Evolutionary conservation across 2,113 vertebrate species (phyloP), one percentile per base, ranked within the genome.

Genomic region (Nycticebus coucang): DNA sequence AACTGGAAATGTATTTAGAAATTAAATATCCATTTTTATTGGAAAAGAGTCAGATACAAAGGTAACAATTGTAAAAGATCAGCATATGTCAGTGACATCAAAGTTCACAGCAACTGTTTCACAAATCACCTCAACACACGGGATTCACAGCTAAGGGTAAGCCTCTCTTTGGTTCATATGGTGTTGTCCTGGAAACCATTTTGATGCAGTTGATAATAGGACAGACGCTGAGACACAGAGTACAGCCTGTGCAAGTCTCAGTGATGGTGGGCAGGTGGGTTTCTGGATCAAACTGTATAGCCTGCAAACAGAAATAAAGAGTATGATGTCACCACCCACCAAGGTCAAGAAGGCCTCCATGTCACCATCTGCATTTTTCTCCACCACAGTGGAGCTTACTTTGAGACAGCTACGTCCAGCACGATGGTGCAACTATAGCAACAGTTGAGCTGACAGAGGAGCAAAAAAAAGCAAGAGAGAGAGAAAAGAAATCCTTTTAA

Each of bases 171-270:
- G 99, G 99, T 94, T 98, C 94, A 88, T 99, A 99, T 86, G 98
- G 97, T 19, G 99, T 99, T 98, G 98, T 98, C 98, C 99, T 99
- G 98, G 98, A 97, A 97, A 99, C 98, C 99, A 99, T 99, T 96
- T 95, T 98, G 99, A 99, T 99, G 99, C 99, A 99, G 99, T 99
- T 99, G 96, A 99, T 98, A 98, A 99, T 98, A 66, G 99, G 99
- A 98, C 99, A 99, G 97, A 99, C 98, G 18, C 99, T 99, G 97
- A 99, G 98, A 95, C 99, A 99, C 92, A 99, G 99, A 60, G 99
- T 99, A 97, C 99, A 99, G 98, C 99, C 99, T 0, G 99, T 99
- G 21, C 99, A 99, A 97, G 96, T 98, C 98, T 99, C 99, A 4
- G 95, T 99, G 75, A 99, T 98, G 1, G 96, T 89, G 95, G 99